Evolutionary conservation across 2,797 vertebrate species (phyloP).

Genomic region (Falco columbarius): DNA sequence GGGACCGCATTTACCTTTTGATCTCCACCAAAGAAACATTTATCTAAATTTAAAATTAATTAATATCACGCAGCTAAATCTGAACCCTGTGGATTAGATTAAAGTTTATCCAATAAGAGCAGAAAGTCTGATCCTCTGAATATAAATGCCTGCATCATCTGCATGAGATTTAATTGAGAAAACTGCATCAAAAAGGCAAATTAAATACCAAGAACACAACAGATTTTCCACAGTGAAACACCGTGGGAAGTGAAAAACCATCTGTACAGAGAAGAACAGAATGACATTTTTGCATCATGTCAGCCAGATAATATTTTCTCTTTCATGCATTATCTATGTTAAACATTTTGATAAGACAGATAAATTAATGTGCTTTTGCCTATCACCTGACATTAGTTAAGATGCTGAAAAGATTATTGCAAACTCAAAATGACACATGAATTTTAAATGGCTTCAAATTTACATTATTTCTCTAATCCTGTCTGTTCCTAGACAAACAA

Average conservation of each 20-base stretch:
- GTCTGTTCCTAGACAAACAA: neutral
- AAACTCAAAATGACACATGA: constrained; percentile 31
- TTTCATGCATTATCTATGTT: constrained; percentile 40
- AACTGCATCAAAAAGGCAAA: constrained; percentile 67
- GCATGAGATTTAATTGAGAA: constrained; percentile 61
- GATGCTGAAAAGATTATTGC: constrained; percentile 42
- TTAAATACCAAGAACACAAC: constrained; percentile 66
- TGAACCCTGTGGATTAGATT: constrained; percentile 57
- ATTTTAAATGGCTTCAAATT: constrained; percentile 12
- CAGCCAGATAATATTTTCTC: constrained; percentile 56
- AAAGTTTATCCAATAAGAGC: constrained; percentile 63
- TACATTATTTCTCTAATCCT: constrained; percentile 10
- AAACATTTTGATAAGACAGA: constrained; percentile 60
- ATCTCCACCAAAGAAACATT: constrained; percentile 43
- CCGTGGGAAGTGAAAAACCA: constrained; percentile 65
- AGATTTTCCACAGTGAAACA: constrained; percentile 63
- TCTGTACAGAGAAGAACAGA: constrained; percentile 60
- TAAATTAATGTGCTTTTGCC: constrained; percentile 51
- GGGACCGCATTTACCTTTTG: constrained; percentile 30
- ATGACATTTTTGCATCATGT: constrained; percentile 40
- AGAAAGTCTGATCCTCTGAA: constrained; percentile 43
- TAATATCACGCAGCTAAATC: constrained; percentile 55
- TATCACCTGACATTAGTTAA: constrained; percentile 56
- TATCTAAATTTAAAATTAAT: constrained; percentile 65
- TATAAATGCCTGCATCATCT: constrained; percentile 66